A percentile compares a stretch with the other conserved stretches of the same genome.
Evolutionary conservation across 2,797 vertebrate species (phyloP).

Genomic region (Pseudocheirus occidentalis): DNA sequence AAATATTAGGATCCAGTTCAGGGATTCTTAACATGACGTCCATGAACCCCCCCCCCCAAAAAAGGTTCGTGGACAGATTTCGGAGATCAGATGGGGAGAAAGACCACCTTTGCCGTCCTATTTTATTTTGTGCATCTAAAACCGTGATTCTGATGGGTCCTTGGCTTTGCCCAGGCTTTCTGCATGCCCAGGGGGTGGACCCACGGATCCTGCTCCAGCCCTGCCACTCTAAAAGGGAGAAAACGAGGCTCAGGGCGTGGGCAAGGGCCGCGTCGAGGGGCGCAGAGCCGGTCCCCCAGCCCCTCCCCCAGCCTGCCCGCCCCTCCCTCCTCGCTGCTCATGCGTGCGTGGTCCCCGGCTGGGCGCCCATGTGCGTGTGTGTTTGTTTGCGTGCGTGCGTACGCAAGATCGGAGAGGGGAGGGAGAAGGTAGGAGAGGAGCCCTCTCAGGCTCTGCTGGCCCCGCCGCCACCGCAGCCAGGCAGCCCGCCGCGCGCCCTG

Average conservation of each 20-base stretch:
- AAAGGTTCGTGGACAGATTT: no score
- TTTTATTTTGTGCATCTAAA: neutral
- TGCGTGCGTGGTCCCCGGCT: neutral
- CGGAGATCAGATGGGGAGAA: neutral
- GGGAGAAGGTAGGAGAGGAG: constrained; percentile 14
- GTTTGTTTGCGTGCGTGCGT: neutral
- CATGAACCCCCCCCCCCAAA: no score
- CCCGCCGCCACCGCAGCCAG: neutral
- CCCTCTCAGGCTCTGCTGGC: neutral
- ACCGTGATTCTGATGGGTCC: neutral
- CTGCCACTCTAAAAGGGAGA: no score
- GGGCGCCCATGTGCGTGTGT: neutral
- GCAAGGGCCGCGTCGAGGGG: no score
- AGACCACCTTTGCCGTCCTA: neutral
- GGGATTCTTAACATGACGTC: no score
- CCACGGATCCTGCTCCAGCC: no score
- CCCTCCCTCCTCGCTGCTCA: neutral
- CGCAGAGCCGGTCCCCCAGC: no score
- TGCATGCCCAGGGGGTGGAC: no score
- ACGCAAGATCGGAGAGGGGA: neutral
- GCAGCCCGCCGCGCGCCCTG: neutral
- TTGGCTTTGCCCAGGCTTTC: no score
- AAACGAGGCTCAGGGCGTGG: neutral
- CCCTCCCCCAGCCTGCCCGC: no score
- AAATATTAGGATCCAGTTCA: no score